Evolutionary conservation across 2,888 invertebrate genomes (phyloP), one percentile per base, ranked within the genome.

Genomic region (Trichopria drosophilae): DNA sequence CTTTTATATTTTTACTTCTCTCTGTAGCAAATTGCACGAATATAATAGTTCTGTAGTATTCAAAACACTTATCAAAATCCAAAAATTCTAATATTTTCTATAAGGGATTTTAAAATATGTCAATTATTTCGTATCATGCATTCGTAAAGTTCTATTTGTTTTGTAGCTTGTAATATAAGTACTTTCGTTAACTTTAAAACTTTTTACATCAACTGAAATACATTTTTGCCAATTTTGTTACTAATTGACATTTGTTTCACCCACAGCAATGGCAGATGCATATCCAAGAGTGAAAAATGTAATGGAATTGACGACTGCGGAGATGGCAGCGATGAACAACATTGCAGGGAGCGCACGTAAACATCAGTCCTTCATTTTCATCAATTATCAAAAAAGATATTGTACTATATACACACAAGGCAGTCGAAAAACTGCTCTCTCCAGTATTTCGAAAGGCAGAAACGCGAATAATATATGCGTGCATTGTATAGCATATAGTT

Each of bases 221-320:
- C n/a, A 26, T 26, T 9, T 26, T 26, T 7, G n/a, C 7, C 7
- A 26, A 26, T 9, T 9, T 9, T 9, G 7, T 24, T 40, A 15
- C n/a, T n/a, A n/a, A 24, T 13, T 49, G 20, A 35, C 34, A 19
- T 35, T 29, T 24, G 48, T 20, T 24, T 22, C 26, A 42, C 35
- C 58, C 85, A 83, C 71, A 82, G 80, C 24, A 82, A 84, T 63
- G 82, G 79, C 39, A 65, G 73, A 41, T 88, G 88, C 70, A 81
- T 88, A 31, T 75, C 81, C 6, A 80, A 80, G 55, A 67, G 77
- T 13, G 76, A 77, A 34, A 81, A 81, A 61, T 88, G 88, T 69
- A 84, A 88, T 67, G 84, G 85, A 4, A 73, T 76, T 36, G 81
- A 82, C 61, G 82, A 88, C 64, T 88, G 88, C 64, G 78, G 79